Base-by-base conservation (phyloP, 2,797 vertebrate genomes). In the Hoplostethus atlanticus region DNA sequence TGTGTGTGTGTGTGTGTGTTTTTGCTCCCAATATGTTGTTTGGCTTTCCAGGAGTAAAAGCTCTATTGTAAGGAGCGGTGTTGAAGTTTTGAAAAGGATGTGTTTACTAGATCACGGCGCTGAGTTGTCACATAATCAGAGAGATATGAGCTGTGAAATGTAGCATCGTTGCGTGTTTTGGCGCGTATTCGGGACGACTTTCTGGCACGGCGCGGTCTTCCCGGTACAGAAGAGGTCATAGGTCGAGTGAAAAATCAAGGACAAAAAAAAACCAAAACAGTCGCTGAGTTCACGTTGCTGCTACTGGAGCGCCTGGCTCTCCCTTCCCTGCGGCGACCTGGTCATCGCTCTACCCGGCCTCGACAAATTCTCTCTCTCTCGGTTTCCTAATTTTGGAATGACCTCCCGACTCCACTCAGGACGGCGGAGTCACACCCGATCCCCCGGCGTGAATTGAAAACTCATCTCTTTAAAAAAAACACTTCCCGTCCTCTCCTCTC, bases 31-130 rank as follows among this genome's bases (percentile, higher is more conserved):
- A 36, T 66, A 50, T 68, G 54, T 71, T 71, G 25, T 83, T 77
- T 80, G 53, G 17, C 58, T 85, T 79, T 79, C 46, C 77, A 74
- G 30, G 57, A 71, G 52, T 63, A 34, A 81, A 59, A 63, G 25
- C 42, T 70, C 54, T 74, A 77, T 77, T 76, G 68, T 79, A 64
- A 84, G 58, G 16, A 64, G 36, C 79, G 44, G 65, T 79, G 71
- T 79, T 85, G 53, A 74, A 71, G 81, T 87, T 79, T 83, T 61
- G 76, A 68, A 61, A 79, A 80, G 77, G 74, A 84, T 80, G 63
- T 77, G 73, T 85, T 85, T 83, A 77, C 69, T 55, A n/a, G 70
- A 76, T 76, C 64, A 52, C 75, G 60, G 72, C 71, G 73, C 68
- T 46, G 53, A 65, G 59, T 61, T 74, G 71, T 80, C 84, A 83